These are phyloP conservation scores for Hemicordylus capensis DNA, from an alignment of 2,113 vertebrate species.

Conservation along the genomic window DNA sequence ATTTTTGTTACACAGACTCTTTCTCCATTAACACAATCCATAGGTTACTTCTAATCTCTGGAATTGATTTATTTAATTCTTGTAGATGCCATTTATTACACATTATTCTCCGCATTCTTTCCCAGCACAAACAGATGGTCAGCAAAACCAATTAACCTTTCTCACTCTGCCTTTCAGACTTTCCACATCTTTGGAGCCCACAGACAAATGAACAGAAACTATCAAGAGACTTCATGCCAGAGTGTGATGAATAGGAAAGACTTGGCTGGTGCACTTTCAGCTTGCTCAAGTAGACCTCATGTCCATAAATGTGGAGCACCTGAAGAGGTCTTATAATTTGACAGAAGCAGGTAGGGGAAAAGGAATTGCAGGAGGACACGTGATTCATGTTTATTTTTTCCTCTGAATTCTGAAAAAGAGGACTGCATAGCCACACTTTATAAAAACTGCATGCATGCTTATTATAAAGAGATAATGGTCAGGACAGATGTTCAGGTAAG, in stretches of 20 bases:
- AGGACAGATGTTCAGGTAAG: neutral
- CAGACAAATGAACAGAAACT: constrained; percentile 69
- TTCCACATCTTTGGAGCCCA: constrained; percentile 57
- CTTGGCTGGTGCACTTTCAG: constrained; percentile 22
- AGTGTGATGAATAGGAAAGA: constrained; percentile 67
- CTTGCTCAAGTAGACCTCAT: constrained; percentile 30
- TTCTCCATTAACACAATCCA: constrained; percentile 74
- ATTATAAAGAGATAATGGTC: neutral
- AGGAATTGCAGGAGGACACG: constrained; percentile 2
- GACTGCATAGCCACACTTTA: neutral
- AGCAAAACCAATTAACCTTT: constrained; percentile 87
- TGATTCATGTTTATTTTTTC: constrained; percentile 1
- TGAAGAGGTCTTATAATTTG: constrained; percentile 34
- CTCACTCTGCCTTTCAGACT: constrained; percentile 68
- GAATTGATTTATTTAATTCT: constrained; percentile 74
- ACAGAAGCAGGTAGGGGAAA: constrained; percentile 9
- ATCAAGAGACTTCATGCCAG: constrained; percentile 66
- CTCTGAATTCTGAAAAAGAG: neutral
- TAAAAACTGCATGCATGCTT: neutral
- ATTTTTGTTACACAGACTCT: constrained; percentile 58
- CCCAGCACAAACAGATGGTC: constrained; percentile 84
- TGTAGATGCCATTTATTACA: constrained; percentile 71
- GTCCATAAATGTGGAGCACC: constrained; percentile 6
- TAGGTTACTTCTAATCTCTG: constrained; percentile 69
- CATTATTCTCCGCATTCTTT: constrained; percentile 64